Base-by-base conservation (phyloP, 2,888 invertebrate species). In the Ischnura elegans region DNA sequence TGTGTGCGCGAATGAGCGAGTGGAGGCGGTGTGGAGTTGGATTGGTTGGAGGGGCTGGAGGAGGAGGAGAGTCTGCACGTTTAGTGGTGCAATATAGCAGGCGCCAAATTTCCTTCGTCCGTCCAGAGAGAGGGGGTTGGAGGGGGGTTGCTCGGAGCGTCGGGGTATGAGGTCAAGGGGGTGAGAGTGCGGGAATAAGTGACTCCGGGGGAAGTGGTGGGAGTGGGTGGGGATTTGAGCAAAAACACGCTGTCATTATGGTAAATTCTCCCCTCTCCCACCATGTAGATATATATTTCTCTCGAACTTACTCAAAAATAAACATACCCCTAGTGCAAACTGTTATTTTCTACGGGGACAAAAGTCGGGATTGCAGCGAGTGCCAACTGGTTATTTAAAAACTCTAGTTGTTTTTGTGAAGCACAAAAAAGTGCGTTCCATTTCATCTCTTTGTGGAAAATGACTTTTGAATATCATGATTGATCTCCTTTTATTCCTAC, bases 61-160 rank as follows among this genome's bases (percentile, higher is more conserved):
- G n/a, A 2, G 21, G n/a, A 36, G 55, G 45, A 47, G 66, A 43
- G 90, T 90, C 90, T 90, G 90, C 90, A 66, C 90, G 90, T 90
- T 90, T 90, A 90, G 90, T 90, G 90, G 90, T 90, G 90, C 90
- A 90, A 90, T 90, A 90, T 90, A 90, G 90, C 90, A 90, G 90
- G 90, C 90, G 90, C 90, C 90, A 90, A 90, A 90, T 90, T 43
- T 90, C 90, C 90, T 90, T 61, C 61, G 61, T 43, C 87, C 87
- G 46, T 55, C 55, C 29, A 51, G 87, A 21, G 87, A 8, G 16
- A 1, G 87, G 29, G 25, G 4, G 2, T 2, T 13, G 43, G 0
- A 25, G 19, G 90, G 61, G 21, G 25, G 51, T 1, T 55, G 42
- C 5, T 19, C 19, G 51, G 51, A 43, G 36, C 36, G 29, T 36